Conservation (phyloP, 2,113 vertebrate species). For the Chaetodon auriga region DNA sequence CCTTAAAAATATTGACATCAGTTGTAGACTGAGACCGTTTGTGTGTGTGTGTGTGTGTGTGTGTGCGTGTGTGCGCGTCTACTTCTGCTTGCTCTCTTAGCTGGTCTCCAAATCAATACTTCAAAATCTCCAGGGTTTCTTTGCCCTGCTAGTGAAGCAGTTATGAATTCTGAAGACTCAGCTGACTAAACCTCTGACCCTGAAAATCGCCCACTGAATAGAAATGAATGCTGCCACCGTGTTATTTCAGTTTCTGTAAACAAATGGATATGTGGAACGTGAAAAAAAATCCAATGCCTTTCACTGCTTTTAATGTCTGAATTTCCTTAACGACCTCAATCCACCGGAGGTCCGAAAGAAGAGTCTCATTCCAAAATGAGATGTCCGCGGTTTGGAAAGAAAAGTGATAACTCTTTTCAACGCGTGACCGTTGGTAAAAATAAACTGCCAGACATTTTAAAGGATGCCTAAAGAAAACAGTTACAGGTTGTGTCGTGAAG, state of each 20-base stretch:
- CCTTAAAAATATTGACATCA: slow-evolving; percentile 50
- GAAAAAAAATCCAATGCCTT: slow-evolving; percentile 43
- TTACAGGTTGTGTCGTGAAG: neutral
- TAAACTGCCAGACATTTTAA: slow-evolving; percentile 1
- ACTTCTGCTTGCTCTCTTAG: slow-evolving; percentile 47
- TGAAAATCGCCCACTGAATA: slow-evolving; percentile 72
- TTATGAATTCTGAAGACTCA: slow-evolving; percentile 78
- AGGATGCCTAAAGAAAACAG: neutral
- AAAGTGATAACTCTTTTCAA: slow-evolving; percentile 17
- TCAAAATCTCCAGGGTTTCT: slow-evolving; percentile 66
- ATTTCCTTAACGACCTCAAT: slow-evolving; percentile 62
- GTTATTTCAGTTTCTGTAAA: slow-evolving; percentile 68
- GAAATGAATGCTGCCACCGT: slow-evolving; percentile 58
- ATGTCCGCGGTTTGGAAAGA: slow-evolving; percentile 34
- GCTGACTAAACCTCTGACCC: slow-evolving; percentile 79
- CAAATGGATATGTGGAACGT: slow-evolving; percentile 55
- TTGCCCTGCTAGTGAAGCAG: slow-evolving; percentile 64
- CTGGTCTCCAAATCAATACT: slow-evolving; percentile 72
- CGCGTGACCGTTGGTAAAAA: slow-evolving; percentile 37
- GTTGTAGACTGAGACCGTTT: slow-evolving; percentile 13
- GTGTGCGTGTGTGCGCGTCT: neutral
- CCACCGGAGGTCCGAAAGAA: slow-evolving; percentile 48
- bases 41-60: slow-evolving; percentile 25
- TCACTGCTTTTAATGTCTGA: slow-evolving; percentile 68
- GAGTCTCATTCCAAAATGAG: slow-evolving; percentile 45